Base-by-base conservation (phyloP, 2,888 invertebrate species). In the Eristalinus aeneus region DNA sequence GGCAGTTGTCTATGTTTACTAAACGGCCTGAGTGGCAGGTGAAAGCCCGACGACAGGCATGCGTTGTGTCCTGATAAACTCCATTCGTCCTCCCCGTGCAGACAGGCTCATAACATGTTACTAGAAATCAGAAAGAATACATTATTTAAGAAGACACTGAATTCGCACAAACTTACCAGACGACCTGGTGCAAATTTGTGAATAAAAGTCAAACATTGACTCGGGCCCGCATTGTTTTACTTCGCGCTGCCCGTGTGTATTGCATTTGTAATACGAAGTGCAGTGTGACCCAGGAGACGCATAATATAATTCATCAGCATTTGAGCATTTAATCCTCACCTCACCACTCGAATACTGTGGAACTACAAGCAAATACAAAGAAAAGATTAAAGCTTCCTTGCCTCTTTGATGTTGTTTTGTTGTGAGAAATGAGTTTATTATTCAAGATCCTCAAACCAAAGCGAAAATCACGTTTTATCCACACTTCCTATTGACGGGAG, bases 61-160 rank as follows among this genome's bases (percentile, higher is more conserved):
- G 94, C 1, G 94, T 94, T 5, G 94, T 92, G 89, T 95, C 94
- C 27, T 94, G 93, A 89, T 94, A 94, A 56, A 92, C 90, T 0
- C 94, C 95, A 90, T 94, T 94, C 1, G 93, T 92, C 54, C 94
- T 92, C 1, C 94, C 94, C 8, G 93, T 93, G 89, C 95, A 95
- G 54, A 94, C 92, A 12, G 94, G 94, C 88, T 95, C 94, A 90
- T 94, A 94, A 91, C 95, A 95, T 27, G 93, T 93, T 65, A 94
- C 94, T 90, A 60, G 22, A 81, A 78, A 58, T 23, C n/a, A 8
- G 71, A 32, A 39, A 4, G 2, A 16, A 16, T 23, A 8, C 6
- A 46, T 16, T 46, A 16, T 46, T 0, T 9, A 9, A 8, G 46
- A 8, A 22, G 11, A 5, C 4, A 11, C 4, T 20, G 2, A 32